Conservation (phyloP, 2,888 invertebrate genomes). For the Allygus modestus region DNA sequence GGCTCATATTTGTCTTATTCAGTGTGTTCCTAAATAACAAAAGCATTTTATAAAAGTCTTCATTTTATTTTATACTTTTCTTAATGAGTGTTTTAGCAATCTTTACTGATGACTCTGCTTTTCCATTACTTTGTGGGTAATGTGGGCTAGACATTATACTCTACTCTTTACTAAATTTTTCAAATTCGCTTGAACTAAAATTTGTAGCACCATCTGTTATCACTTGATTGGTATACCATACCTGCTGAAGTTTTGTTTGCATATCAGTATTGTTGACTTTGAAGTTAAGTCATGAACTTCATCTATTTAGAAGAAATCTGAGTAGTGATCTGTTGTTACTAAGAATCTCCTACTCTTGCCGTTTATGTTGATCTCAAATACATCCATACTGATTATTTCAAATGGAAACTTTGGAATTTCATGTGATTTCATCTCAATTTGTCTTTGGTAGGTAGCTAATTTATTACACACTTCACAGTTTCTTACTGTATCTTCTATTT, state of each 20-base stretch:
- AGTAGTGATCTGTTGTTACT: background rate
- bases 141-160: conserved; percentile 61
- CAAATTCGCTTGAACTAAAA: conserved; percentile 44
- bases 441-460: background rate
- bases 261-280: background rate
- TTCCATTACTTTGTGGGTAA: conserved; percentile 61
- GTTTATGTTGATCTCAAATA: background rate
- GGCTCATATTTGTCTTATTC: background rate
- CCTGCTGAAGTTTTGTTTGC: conserved; percentile 59
- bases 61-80: background rate
- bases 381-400: background rate
- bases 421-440: background rate
- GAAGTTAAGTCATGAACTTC: background rate
- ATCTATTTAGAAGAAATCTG: background rate
- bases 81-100: background rate
- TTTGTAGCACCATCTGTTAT: conserved; percentile 58
- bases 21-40: background rate
- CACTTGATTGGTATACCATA: conserved; percentile 54
- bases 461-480: conserved; percentile 2
- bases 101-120: background rate
- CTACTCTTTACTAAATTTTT: conserved; percentile 48
- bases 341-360: background rate
- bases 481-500: conserved; percentile 13
- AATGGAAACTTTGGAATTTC: background rate
- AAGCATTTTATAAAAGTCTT: background rate